phyloP scores from a whole-genome alignment of 2,113 vertebrate species.

The Parus major region DNA sequence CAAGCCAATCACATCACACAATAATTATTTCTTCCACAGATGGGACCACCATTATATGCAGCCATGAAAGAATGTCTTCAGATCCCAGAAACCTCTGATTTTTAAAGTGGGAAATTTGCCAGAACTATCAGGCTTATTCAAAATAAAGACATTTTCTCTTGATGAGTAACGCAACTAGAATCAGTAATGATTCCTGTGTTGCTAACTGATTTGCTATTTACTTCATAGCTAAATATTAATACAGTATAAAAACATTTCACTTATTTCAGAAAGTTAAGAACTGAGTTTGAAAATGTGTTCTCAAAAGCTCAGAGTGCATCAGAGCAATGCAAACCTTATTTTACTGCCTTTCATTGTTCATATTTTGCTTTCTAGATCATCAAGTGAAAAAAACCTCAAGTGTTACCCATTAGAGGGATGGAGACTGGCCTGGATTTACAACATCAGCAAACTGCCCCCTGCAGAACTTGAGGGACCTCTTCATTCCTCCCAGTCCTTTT shows the following conservation, averaged over 20 bases:
- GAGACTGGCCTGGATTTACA: background rate
- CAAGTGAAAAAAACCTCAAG: background rate
- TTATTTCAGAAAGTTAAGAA: background rate
- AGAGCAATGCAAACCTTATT: background rate
- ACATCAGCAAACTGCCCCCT: rapidly evolving
- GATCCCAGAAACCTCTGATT: background rate
- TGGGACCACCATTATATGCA: background rate
- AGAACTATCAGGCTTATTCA: background rate
- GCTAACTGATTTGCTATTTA: background rate
- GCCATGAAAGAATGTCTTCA: background rate
- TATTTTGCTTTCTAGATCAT: background rate
- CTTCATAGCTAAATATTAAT: background rate
- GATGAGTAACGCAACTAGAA: background rate
- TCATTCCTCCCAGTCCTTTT: background rate
- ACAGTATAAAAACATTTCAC: background rate
- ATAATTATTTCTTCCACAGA: background rate
- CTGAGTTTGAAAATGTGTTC: background rate
- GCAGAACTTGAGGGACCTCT: background rate
- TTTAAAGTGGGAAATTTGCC: background rate
- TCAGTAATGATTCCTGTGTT: background rate
- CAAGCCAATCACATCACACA: background rate
- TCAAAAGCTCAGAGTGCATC: background rate
- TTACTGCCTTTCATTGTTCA: background rate
- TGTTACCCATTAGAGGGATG: background rate
- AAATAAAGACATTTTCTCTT: background rate